Conservation (phyloP, 2,888 invertebrate species). For the Prenolepis imparis region DNA sequence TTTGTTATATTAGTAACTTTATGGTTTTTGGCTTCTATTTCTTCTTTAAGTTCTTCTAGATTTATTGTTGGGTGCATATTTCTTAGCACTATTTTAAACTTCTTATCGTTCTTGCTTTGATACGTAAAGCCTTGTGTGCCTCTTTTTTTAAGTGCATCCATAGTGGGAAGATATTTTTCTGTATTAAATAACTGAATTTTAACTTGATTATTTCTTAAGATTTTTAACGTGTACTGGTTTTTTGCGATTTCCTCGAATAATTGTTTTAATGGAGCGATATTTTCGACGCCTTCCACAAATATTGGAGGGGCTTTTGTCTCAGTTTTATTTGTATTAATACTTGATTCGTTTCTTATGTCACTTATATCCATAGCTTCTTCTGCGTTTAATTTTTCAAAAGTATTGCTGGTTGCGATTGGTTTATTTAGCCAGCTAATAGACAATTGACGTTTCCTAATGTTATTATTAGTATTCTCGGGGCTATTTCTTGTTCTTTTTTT, state of each 20-base stretch:
- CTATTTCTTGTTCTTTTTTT: not conserved
- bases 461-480: not conserved
- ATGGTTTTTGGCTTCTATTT: not conserved
- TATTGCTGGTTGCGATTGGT: not conserved
- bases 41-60: too few relatives aligned
- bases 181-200: not conserved
- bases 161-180: not conserved
- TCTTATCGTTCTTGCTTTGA: not conserved
- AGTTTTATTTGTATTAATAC: too few relatives aligned
- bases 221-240: not conserved
- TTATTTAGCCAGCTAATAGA: not conserved
- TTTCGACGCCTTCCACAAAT: not conserved
- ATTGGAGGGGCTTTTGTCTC: not conserved
- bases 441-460: not conserved
- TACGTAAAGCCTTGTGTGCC: not conserved
- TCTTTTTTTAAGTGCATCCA: not conserved
- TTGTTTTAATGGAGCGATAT: not conserved
- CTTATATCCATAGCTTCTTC: not conserved
- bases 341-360: not conserved
- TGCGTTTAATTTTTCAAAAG: not conserved
- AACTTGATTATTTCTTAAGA: not conserved
- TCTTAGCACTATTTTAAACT: not conserved
- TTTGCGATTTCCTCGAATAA: not conserved
- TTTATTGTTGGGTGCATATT: conserved; percentile 1
- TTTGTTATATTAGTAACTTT: too few relatives aligned